A percentile compares a stretch with the other conserved stretches of the same genome.
These are phyloP conservation scores for Ametastegia equiseti DNA, from an alignment of 2,888 invertebrate species.

Conservation along the genomic window DNA sequence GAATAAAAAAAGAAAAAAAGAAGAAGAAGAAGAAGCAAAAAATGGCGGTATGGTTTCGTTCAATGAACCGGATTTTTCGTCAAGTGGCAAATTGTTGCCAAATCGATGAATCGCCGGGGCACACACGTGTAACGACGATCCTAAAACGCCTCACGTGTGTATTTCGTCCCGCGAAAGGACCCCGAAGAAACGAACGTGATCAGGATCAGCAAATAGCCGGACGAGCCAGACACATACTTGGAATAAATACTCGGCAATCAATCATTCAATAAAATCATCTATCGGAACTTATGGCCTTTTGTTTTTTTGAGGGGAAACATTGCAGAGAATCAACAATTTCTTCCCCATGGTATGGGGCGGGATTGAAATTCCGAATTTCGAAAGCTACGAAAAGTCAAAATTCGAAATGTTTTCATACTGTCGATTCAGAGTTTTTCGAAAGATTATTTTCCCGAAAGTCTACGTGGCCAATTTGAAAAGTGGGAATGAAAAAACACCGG, in stretches of 20 bases:
- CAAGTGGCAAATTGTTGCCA: slow-evolving; percentile 34
- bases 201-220: slow-evolving; percentile 1
- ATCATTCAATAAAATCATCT: slow-evolving; percentile 14
- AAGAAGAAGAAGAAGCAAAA: not conserved
- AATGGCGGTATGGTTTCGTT: not conserved
- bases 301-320: too few relatives aligned
- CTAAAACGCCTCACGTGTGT: slow-evolving; percentile 43
- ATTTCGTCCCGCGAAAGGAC: slow-evolving; percentile 15
- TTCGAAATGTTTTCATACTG: too few relatives aligned
- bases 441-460: too few relatives aligned
- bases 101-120: slow-evolving; percentile 5
- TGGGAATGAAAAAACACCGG: too few relatives aligned
- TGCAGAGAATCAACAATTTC: too few relatives aligned
- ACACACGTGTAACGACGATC: slow-evolving; percentile 38
- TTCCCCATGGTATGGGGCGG: too few relatives aligned
- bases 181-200: slow-evolving; percentile 32
- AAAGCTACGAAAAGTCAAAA: too few relatives aligned
- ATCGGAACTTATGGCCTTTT: not conserved
- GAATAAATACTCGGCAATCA: slow-evolving; percentile 11
- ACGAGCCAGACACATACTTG: not conserved
- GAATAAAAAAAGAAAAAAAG: not conserved
- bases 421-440: too few relatives aligned
- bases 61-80: slow-evolving; percentile 13
- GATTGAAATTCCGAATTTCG: too few relatives aligned
- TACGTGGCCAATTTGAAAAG: too few relatives aligned